These are phyloP conservation scores for Zonotrichia leucophrys DNA, from an alignment of 2,113 vertebrate genomes.

Conservation along the genomic window DNA sequence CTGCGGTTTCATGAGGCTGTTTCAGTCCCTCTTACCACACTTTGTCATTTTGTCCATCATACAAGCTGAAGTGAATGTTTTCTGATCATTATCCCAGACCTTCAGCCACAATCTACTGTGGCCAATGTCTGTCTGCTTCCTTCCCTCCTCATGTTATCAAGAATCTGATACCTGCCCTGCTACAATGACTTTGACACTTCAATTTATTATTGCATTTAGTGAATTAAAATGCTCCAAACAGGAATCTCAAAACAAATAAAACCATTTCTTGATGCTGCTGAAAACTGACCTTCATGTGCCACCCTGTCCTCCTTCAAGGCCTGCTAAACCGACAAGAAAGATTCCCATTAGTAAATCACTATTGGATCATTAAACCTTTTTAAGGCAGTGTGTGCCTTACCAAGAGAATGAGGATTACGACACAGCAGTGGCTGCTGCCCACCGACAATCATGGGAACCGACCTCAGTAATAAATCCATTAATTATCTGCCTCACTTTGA, in stretches of 20 bases:
- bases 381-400: constrained; percentile 71
- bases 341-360: constrained; percentile 75
- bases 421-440: constrained; percentile 65
- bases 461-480: constrained; percentile 73
- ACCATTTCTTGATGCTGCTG: constrained; percentile 10
- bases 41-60: not conserved
- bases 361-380: constrained; percentile 76
- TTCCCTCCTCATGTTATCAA: not conserved
- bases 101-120: not conserved
- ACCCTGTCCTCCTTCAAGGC: not conserved
- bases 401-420: constrained; percentile 79
- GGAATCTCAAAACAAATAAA: not conserved
- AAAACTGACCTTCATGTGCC: constrained; percentile 34
- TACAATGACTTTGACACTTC: not conserved
- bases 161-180: not conserved
- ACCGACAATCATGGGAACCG: constrained; percentile 76
- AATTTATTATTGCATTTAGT: not conserved
- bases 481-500: constrained; percentile 75
- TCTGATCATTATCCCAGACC: not conserved
- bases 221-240: not conserved
- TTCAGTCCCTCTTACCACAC: rapidly evolving
- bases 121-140: not conserved
- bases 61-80: not conserved
- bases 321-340: constrained; percentile 47
- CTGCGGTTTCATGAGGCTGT: not conserved